These are phyloP conservation scores for Onychomys torridus DNA, from an alignment of 2,797 vertebrate species.

Conservation along the genomic window DNA sequence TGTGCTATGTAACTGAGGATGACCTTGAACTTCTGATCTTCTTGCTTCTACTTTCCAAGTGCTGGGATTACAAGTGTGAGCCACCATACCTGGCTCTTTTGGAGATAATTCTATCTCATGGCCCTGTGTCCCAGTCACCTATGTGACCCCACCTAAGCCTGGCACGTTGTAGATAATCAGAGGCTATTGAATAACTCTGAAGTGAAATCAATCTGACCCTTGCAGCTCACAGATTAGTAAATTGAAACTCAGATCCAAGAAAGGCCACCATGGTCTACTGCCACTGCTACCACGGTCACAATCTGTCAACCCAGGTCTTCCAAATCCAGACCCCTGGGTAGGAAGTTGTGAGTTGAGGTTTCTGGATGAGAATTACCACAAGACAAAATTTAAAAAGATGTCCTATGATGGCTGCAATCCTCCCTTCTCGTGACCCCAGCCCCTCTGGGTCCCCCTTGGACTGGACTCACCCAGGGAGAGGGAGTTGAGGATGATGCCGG, in stretches of 20 bases:
- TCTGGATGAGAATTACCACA: background rate
- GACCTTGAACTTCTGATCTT: background rate
- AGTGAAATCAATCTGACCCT: background rate
- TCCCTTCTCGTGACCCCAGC: background rate
- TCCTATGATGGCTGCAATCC: fast-evolving
- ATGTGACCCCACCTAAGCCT: background rate
- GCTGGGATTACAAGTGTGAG: background rate
- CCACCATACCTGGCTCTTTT: background rate
- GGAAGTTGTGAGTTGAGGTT: background rate
- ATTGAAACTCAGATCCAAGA: background rate
- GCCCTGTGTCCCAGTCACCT: background rate
- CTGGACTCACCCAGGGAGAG: conserved; percentile 91
- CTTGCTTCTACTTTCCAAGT: background rate
- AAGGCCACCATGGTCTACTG: background rate
- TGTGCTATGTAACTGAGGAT: background rate
- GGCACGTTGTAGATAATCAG: background rate
- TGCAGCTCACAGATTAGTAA: background rate
- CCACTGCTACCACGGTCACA: fast-evolving
- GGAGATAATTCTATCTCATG: background rate
- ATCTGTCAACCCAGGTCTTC: background rate
- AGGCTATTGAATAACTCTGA: background rate
- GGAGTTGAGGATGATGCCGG: conserved; percentile 90
- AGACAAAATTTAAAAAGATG: background rate
- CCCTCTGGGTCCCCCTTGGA: background rate
- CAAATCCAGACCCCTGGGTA: background rate